Base-by-base conservation (phyloP, 2,797 vertebrate species). In the Trachops cirrhosus region DNA sequence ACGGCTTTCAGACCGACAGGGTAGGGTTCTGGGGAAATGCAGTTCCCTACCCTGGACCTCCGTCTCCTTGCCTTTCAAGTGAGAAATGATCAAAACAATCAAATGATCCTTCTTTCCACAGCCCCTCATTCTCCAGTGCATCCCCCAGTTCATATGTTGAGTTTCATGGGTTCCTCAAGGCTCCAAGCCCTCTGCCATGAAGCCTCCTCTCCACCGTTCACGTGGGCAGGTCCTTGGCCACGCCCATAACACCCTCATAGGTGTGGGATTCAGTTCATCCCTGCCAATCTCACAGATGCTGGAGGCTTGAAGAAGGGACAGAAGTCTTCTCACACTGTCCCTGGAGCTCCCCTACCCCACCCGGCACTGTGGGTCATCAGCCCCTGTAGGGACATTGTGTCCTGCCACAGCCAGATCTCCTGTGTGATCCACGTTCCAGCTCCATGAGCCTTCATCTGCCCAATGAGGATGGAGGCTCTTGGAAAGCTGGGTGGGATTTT, bases 401-500 rank as follows among this genome's bases (percentile, higher is more conserved):
- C 26, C 44, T 26, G 6, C n/a, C 1, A 15, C 64, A 48, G 89
- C 2, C 4, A 62, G 57, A 3, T 15, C 24, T 4, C 16, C 15
- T 15, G 5, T 18, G 73, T 11, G 71, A 18, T 3, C 26, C 11
- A 2, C 5, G 32, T 15, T 15, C 14, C 22, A 7, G 18, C n/a
- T 86, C 26, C 7, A 6, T 0, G 6, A 9, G 9, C 3, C 1
- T 26, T 64, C 32, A 1, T 34, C 57, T 24, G 14, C 24, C 68
- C 6, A 0, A n/a, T 2, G 7, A 46, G 32, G 37, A 18, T 46
- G 14, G 57, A 12, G n/a, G 46, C 39, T 59, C 37, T 74, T 41
- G 7, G 57, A 68, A 39, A 6, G 54, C 52, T 34, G 9, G 59
- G 32, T 57, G 59, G 26, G 78, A 7, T 12, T 67, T 46, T 39